Base-by-base conservation (phyloP, 1,140 invertebrate species). In the Arion vulgaris region DNA sequence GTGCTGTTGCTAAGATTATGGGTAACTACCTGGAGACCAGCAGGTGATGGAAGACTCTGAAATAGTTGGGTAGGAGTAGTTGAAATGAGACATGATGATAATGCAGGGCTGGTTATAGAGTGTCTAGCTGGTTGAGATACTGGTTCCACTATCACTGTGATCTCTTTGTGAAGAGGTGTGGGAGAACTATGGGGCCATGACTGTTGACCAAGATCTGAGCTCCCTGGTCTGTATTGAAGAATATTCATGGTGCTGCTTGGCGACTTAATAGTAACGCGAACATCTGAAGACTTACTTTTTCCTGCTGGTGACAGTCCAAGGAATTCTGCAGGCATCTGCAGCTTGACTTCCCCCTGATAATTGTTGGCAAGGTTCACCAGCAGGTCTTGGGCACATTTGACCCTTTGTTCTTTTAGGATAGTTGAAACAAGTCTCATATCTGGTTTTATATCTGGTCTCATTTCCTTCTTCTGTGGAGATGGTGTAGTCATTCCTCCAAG, bases 361-460 rank as follows among this genome's bases (percentile, higher is more conserved):
- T 38, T 80, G 26, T 49, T 77, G 32, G 69, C 76, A 69, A 82
- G 81, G 75, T 74, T 39, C 36, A 66, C 76, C 51, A 79, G 23
- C 19, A 82, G 45, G 32, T 80, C 73, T 49, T 87, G 53, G 17
- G 86, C 84, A 28, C 84, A 83, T 32, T 83, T 66, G 11, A 80
- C 83, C 36, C 86, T 72, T 82, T 88, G 85, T 36, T 88, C 87
- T 83, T 88, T 88, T 2, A 88, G 68, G 49, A 88, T 83, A 36
- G 83, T 69, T 7, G 87, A 76, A 2, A 88, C 86, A n/a, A 83
- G 75, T 76, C 83, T 83, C 28, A 80, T 83, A 72, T 87, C 85
- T n/a, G n/a, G n/a, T n/a, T n/a, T n/a, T n/a, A n/a, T n/a, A n/a
- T n/a, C n/a, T n/a, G n/a, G 75, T 76, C 83, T 83, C 28, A 80